Percentiles rank a stretch among this genome's conserved stretches.
Conservation (phyloP, 2,888 invertebrate species). For the Oxyscelio sp. region DNA sequence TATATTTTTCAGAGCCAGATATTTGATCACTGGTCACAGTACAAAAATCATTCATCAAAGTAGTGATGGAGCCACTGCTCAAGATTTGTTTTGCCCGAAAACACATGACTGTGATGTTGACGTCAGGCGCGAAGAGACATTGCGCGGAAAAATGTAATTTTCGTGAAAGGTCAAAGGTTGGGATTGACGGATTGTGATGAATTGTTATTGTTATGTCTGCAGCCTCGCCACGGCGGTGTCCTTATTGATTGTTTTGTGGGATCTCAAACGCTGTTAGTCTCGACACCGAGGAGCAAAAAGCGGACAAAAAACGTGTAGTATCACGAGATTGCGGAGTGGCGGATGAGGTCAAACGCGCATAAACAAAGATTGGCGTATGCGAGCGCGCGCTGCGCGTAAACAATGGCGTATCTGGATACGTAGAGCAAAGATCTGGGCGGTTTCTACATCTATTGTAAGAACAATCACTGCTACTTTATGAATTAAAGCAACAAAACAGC, state of each 20-base stretch:
- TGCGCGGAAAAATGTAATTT: slow-evolving; percentile 42
- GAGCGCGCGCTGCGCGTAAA: slow-evolving; percentile 26
- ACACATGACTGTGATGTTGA: background rate
- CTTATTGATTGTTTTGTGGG: background rate
- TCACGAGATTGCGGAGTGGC: slow-evolving; percentile 49
- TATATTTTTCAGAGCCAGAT: too few relatives aligned
- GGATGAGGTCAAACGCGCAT: slow-evolving; percentile 56
- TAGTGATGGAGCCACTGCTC: too few relatives aligned
- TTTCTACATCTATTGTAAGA: too few relatives aligned
- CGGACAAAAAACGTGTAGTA: slow-evolving; percentile 5
- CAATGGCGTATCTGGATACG: slow-evolving; percentile 14
- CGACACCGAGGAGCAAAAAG: background rate
- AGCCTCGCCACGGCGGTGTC: background rate
- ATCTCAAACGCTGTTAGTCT: background rate
- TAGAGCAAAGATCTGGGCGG: slow-evolving; percentile 25
- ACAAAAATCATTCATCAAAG: too few relatives aligned
- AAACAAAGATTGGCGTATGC: slow-evolving; percentile 49
- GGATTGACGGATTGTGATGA: background rate
- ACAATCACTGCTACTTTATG: too few relatives aligned
- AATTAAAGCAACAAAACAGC: too few relatives aligned
- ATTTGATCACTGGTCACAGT: too few relatives aligned
- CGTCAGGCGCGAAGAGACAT: slow-evolving; percentile 23
- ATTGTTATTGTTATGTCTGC: background rate
- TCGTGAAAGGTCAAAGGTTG: slow-evolving; percentile 52
- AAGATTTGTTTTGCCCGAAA: slow-evolving; percentile 31